Evolutionary conservation across 2,797 vertebrate genomes (phyloP), one percentile per base, ranked within the genome.

Genomic region (Poeciliopsis infans): DNA sequence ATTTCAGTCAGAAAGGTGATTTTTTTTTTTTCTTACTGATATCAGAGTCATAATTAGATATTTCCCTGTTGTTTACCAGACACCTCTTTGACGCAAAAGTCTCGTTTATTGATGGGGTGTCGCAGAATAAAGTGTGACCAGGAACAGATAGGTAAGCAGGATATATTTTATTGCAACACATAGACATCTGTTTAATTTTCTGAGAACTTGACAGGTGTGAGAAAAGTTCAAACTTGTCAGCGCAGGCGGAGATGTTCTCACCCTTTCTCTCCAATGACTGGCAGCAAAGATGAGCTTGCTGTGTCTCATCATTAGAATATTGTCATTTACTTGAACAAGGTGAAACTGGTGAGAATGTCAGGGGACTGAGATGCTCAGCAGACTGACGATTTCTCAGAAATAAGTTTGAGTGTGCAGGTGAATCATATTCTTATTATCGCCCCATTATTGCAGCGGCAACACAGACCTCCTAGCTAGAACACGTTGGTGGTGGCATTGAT

Each of bases 41-140:
- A 77, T 78, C 66, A 0, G 3, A 84, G 80, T 85, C 82, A 83
- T 47, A 71, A 84, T 83, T 33, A 73, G 83, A 85, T 76, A 8
- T 73, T 66, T 55, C 73, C 81, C 8, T 36, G 75, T 71, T 68
- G 61, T 47, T 80, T 86, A 71, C 46, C 43, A 76, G 83, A 78
- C 77, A 46, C 59, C 46, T 73, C 46, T 79, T 47, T 66, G 72
- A 75, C 70, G 79, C 55, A 33, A 39, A 85, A 61, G 64, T 84
- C 69, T 84, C 51, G 51, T 36, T 31, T 78, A 61, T 72, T 76
- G 80, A 85, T 53, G 49, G 69, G 76, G 79, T 53, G 57, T 18
- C 0, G 33, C 64, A 73, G 73, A 86, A 79, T 68, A 69, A 79
- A 76, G 36, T 74, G 66, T 73, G 75, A 43, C 64, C 25, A 73